Evolutionary conservation across 1,140 invertebrate species (phyloP), one percentile per base, ranked within the genome.

Genomic region (Glossosoma conforme): DNA sequence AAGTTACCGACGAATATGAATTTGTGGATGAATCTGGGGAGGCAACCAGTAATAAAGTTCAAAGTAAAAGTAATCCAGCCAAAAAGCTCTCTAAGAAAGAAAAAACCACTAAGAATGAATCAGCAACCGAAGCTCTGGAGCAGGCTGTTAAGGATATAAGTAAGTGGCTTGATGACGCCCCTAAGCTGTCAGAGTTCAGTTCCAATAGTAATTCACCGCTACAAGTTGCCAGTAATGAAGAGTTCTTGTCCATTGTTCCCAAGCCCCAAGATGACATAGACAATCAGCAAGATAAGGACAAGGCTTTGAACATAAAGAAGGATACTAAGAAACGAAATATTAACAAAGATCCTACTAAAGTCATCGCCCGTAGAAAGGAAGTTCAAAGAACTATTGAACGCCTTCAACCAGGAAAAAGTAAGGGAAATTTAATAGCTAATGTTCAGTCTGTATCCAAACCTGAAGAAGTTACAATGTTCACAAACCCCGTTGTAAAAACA

Each of bases 61-160:
- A 65, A 37, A 65, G 46, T 51, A 57, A n/a, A 62, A 63, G 60
- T 28, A 22, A 9, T 22, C 11, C n/a, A 3, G 53, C 41, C 40
- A 52, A 62, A 46, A 51, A 37, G 32, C 38, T 60, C 53, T 61
- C 65, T 47, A 64, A 72, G 41, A 52, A 52, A 65, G 58, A 63
- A 51, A 55, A 54, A 21, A 50, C 53, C 64, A 67, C 69, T 9
- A 77, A 75, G 59, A 82, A 76, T 60, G 75, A 74, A 54, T 77
- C 81, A 5, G 82, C 81, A 6, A 80, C 88, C 46, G 86, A 89
- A 62, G 88, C 87, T 1, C 68, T 92, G 2, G 87, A 91, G 66
- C 86, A 91, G 72, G 89, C 87, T 15, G 72, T 91, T 3, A 89
- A 90, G 77, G 89, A 91, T 64, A 89, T 92, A 17, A 91, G 87